Percentiles rank a stretch among this genome's conserved stretches.
Conservation (phyloP, 2,888 invertebrate genomes). For the Epinotia ramella region DNA sequence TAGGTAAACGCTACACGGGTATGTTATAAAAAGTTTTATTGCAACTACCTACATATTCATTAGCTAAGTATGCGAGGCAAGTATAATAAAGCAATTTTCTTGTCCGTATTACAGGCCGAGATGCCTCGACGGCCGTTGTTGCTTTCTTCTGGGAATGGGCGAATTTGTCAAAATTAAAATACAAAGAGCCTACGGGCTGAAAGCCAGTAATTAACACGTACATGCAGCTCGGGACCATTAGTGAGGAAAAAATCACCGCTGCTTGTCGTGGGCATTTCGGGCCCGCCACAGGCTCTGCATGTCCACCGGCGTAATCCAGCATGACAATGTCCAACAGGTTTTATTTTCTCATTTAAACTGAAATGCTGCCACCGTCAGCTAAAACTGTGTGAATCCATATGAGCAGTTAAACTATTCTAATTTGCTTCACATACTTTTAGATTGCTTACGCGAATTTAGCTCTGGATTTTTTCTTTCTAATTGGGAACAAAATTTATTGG, state of each 20-base stretch:
- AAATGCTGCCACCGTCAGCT: conserved; percentile 12
- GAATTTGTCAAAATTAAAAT: conserved; percentile 80
- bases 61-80: conserved; percentile 56
- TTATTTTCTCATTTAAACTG: conserved; percentile 38
- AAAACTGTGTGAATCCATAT: neutral
- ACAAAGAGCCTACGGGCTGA: conserved; percentile 70
- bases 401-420: neutral
- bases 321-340: conserved; percentile 44
- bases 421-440: neutral
- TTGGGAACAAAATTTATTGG: neutral
- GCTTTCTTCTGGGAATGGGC: conserved; percentile 68
- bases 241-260: conserved; percentile 44
- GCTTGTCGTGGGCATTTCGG: conserved; percentile 44
- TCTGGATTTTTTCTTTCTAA: neutral
- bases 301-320: conserved; percentile 36
- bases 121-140: conserved; percentile 49
- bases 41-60: conserved; percentile 60
- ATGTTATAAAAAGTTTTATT: conserved; percentile 59
- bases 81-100: conserved; percentile 63
- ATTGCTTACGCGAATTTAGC: neutral
- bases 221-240: conserved; percentile 44
- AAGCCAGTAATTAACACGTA: conserved; percentile 63
- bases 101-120: conserved; percentile 48
- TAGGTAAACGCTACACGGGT: conserved; percentile 47
- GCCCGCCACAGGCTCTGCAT: conserved; percentile 36